Base-by-base conservation (phyloP, 2,888 invertebrate genomes). In the Drosophila picticornis region DNA sequence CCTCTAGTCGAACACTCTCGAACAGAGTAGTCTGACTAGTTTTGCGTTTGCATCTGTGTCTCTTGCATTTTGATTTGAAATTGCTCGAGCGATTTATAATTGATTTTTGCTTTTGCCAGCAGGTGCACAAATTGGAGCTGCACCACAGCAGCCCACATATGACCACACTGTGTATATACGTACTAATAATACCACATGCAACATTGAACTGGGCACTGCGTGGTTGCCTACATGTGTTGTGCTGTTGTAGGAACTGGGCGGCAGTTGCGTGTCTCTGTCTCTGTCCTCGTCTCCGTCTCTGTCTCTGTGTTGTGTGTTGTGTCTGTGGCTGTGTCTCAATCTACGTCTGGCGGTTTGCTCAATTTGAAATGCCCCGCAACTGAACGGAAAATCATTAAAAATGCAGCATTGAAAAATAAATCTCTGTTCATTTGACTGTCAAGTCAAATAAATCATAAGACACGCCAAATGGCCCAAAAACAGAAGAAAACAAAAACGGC, bases 351-450 rank as follows among this genome's bases (percentile, higher is more conserved):
- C 58, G 31, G 85, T 70, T 53, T 69, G 55, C 60, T 71, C 75
- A 46, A 75, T 68, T 88, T 72, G 72, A 71, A 73, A 62, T 79
- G 79, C 65, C 56, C 62, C 63, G 58, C 58, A 72, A 55, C 68
- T 61, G 71, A 64, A 74, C 65, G 34, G 68, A 90, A 88, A 88
- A 82, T 90, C 90, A 84, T 84, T 90, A 90, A 84, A 84, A 84
- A 79, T 74, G 66, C 88, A 80, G 64, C 80, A 83, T 84, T 80
- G 84, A 76, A 76, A 88, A 82, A 90, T 84, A 84, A 90, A 84
- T 84, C 90, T 80, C 83, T 90, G 84, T 84, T 88, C 90, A 83
- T 56, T 88, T 88, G 90, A 80, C 88, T 84, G 90, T 90, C 90
- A 83, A 83, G 90, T 90, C 86, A 90, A 88, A 84, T 84, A 84